Base-by-base conservation (phyloP, 2,888 invertebrate species). In the Rhimphoctona megacephalus region DNA sequence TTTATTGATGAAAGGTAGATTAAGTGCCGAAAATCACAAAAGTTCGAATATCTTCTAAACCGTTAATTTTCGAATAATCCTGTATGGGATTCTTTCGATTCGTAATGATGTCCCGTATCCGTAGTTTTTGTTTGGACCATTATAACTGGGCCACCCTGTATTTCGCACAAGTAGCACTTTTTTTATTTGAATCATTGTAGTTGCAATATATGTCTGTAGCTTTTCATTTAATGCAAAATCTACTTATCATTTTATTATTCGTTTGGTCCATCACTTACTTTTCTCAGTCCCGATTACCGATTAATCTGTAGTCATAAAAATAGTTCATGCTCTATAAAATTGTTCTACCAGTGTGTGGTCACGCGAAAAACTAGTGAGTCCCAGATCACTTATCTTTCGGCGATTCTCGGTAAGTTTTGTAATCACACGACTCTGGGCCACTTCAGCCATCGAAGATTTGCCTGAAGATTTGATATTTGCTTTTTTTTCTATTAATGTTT, bases 341-440 rank as follows among this genome's bases (percentile, higher is more conserved):
- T 87, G 52, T 83, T 81, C 70, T 57, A 57, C 67, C 52, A 85
- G 78, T 67, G 70, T 79, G 67, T 81, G 81, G 88, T 91, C 88
- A 76, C 83, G 83, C 86, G 77, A 89, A 89, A 86, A 87, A 85
- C 88, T 86, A 88, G 86, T 85, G 89, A 90, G 82, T 86, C 87
- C 86, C 81, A 81, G 83, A 89, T 81, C 81, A 77, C 66, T 89
- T 87, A 79, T 88, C 89, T 87, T n/a, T 81, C 72, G 81, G 70
- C 87, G 80, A 67, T 57, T 80, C n/a, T 83, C 81, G 90, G 89
- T 90, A 89, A 90, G 90, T 90, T 87, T 57, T 74, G 46, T 52
- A 33, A 49, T n/a, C 52, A 66, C 36, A 46, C 46, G 57, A 70
- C 9, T 46, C 43, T 52, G 70, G 49, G 66, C 64, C 61, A 43